Conservation (phyloP, 2,888 invertebrate genomes). For the Xanthia togata region DNA sequence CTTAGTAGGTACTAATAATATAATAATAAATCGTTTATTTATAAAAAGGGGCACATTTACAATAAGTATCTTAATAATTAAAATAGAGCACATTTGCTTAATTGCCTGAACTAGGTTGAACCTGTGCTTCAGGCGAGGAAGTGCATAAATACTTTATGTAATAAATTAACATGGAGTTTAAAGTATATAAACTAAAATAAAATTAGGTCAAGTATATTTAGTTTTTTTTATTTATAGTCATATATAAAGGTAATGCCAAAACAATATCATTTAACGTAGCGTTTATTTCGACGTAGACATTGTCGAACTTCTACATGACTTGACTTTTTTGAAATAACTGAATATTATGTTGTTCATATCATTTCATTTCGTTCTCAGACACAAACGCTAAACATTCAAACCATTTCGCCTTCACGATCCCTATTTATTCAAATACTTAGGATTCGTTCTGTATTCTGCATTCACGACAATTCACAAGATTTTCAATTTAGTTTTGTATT, state of each 20-base stretch:
- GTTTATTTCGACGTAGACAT: no score
- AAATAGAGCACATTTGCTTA: no score
- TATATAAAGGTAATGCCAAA: not conserved
- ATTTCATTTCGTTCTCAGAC: conserved; percentile 32
- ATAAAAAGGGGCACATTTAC: no score
- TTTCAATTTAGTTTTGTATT: conserved; percentile 56
- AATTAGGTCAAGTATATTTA: not conserved
- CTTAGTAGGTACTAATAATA: no score
- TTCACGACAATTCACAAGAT: conserved; percentile 51
- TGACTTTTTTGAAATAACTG: not conserved
- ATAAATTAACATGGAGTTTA: no score
- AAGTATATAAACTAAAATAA: no score
- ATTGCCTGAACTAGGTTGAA: no score
- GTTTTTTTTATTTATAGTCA: not conserved
- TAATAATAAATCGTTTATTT: no score
- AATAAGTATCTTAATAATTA: no score
- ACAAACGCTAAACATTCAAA: conserved; percentile 42
- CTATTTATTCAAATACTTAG: conserved; percentile 57
- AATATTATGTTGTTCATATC: conserved; percentile 22
- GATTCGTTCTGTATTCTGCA: conserved; percentile 45
- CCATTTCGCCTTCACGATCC: conserved; percentile 39
- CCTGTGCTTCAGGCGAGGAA: no score
- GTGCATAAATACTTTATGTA: no score
- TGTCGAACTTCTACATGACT: not conserved
- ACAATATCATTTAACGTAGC: no score